These are phyloP conservation scores for Camponotus floridanus DNA, from an alignment of 1,140 invertebrate genomes.

Conservation along the genomic window DNA sequence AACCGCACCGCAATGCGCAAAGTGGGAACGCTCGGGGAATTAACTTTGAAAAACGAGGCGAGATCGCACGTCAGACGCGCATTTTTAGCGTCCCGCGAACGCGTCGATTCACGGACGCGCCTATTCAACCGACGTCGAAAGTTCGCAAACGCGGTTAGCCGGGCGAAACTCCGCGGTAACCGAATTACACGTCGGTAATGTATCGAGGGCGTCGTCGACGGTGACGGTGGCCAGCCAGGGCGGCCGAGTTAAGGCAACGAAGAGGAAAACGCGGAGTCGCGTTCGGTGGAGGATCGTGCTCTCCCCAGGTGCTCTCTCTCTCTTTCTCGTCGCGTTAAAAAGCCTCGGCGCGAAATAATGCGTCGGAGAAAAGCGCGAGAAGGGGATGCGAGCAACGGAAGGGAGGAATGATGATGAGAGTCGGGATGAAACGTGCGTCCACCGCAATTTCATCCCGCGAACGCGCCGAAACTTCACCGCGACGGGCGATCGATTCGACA, in stretches of 20 bases:
- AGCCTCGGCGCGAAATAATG: slow-evolving; percentile 73
- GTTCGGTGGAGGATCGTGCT: not conserved
- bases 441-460: slow-evolving; percentile 80
- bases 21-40: not conserved
- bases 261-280: slow-evolving; percentile 5
- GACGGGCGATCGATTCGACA: slow-evolving; percentile 51
- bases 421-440: slow-evolving; percentile 67
- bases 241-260: slow-evolving; percentile 43
- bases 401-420: slow-evolving; percentile 41
- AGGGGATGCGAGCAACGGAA: not conserved
- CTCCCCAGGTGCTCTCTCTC: not conserved
- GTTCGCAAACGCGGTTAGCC: slow-evolving; percentile 79
- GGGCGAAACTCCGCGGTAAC: slow-evolving; percentile 77
- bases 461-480: slow-evolving; percentile 37
- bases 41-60: not conserved
- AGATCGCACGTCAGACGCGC: not conserved
- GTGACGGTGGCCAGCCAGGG: slow-evolving; percentile 64
- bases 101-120: slow-evolving; percentile 59
- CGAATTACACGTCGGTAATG: slow-evolving; percentile 81
- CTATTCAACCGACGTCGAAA: slow-evolving; percentile 72
- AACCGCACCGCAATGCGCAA: not conserved
- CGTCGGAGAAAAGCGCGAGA: slow-evolving; percentile 76
- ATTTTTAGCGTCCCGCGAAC: slow-evolving; percentile 45
- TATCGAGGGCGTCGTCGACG: slow-evolving; percentile 76
- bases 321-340: slow-evolving; percentile 51